Evolutionary conservation across 2,113 vertebrate genomes (phyloP).

Genomic region (Corydoras maculifer): DNA sequence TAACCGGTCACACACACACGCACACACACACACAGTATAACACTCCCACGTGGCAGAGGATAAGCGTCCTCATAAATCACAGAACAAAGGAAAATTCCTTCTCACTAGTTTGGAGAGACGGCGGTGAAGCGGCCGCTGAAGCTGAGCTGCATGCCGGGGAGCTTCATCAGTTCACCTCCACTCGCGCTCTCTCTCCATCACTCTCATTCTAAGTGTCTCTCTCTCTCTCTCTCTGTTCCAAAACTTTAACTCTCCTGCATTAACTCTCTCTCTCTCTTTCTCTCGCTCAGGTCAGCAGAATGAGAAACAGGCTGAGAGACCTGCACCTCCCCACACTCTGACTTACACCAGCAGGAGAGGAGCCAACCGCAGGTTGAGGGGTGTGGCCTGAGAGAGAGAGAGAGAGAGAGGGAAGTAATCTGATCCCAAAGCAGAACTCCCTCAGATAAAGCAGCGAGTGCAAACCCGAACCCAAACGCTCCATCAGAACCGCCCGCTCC

Average conservation of each 20-base stretch:
- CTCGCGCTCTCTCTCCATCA: constrained; percentile 1
- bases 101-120: constrained; percentile 34
- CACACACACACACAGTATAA: constrained; percentile 29
- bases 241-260: background rate
- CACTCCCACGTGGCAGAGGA: constrained; percentile 45
- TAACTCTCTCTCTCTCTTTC: constrained; percentile 1
- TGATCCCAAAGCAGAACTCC: constrained; percentile 34
- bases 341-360: constrained; percentile 31
- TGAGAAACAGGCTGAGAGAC: constrained; percentile 3
- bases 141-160: constrained; percentile 62
- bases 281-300: constrained; percentile 3
- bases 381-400: constrained; percentile 30
- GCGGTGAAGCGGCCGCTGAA: constrained; percentile 54
- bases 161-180: constrained; percentile 51
- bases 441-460: background rate
- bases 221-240: background rate
- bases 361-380: constrained; percentile 43
- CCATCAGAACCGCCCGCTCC: background rate
- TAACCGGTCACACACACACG: constrained; percentile 24
- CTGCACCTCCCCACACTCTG: constrained; percentile 1
- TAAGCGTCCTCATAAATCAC: constrained; percentile 39
- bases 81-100: constrained; percentile 43
- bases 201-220: background rate
- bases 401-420: constrained; percentile 30
- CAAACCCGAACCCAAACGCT: background rate